These are phyloP conservation scores for Chamaetylas fuelleborni DNA, from an alignment of 2,113 vertebrate species.

Conservation along the genomic window DNA sequence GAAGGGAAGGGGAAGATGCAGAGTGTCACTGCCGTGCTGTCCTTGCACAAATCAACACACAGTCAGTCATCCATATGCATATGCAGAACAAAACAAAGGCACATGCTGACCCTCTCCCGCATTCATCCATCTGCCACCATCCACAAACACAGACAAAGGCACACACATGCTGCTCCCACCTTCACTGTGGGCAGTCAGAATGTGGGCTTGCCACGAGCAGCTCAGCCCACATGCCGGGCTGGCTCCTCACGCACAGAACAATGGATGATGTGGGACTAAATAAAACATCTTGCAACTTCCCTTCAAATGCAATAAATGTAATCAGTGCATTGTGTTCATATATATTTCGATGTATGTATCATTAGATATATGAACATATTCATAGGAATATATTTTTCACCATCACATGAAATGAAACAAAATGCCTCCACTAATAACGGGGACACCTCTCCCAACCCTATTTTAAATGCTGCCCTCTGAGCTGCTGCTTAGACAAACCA, in stretches of 20 bases:
- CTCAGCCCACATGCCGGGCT: neutral
- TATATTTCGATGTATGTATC: neutral
- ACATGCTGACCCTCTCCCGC: neutral
- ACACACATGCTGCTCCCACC: neutral
- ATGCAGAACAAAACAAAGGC: neutral
- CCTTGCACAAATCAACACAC: neutral
- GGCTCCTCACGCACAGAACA: neutral
- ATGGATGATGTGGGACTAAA: neutral
- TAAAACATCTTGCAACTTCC: neutral
- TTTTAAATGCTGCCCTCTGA: neutral
- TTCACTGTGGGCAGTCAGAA: neutral
- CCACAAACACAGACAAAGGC: neutral
- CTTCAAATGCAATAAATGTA: neutral
- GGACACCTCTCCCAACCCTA: fast-evolving
- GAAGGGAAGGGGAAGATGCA: neutral
- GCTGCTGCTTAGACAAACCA: neutral
- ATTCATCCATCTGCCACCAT: neutral
- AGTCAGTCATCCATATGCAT: fast-evolving
- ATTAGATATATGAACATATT: neutral
- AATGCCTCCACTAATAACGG: neutral
- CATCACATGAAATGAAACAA: neutral
- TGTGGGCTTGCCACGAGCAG: fast-evolving
- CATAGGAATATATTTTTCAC: neutral
- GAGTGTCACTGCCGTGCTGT: neutral
- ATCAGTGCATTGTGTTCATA: neutral